Evolutionary conservation across 2,888 invertebrate genomes (phyloP), one percentile per base, ranked within the genome.

Genomic region (Chaetogeoica ovagalla): DNA sequence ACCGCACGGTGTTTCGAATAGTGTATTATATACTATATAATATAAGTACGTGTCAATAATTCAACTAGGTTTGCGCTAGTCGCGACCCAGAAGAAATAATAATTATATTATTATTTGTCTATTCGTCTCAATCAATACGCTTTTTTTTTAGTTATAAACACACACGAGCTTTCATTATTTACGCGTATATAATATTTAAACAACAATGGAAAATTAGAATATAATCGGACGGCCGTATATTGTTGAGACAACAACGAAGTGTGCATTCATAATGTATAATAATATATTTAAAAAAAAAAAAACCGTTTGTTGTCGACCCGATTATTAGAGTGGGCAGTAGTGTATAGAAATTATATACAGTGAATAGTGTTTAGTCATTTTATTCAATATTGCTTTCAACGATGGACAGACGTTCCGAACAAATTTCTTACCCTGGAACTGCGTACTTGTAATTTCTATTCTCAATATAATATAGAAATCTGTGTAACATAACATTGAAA

Each of bases 151-250:
- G n/a, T n/a, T n/a, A n/a, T n/a, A n/a, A n/a, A n/a, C n/a, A n/a
- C n/a, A n/a, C n/a, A n/a, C 13, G 62, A 62, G 30, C 17, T 63
- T 63, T 55, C 55, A 17, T 63, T 37, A 55, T 65, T 74, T 55
- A 52, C 52, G 21, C 15, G 7, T 55, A 65, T 23, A 17, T 13
- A 43, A 65, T 39, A 65, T 39, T 74, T 39, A 57, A 19, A 65
- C 30, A 17, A 65, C 37, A 74, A 74, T 23, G 13, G 21, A 65
- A 11, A 23, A 65, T 65, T 57, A 57, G 0, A 70, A 70, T 70
- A 57, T 21, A 70, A 70, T 39, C 21, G 57, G 7, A 59, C 19
- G 37, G 0, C 19, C n/a, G n/a, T 30, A 55, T 19, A 55, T 55
- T 55, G 19, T 5, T 55, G 19, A 55, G 55, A 55, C 55, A 19